Evolutionary conservation across 2,888 invertebrate species (phyloP).

Genomic region (Rhagophthalmus giganteus): DNA sequence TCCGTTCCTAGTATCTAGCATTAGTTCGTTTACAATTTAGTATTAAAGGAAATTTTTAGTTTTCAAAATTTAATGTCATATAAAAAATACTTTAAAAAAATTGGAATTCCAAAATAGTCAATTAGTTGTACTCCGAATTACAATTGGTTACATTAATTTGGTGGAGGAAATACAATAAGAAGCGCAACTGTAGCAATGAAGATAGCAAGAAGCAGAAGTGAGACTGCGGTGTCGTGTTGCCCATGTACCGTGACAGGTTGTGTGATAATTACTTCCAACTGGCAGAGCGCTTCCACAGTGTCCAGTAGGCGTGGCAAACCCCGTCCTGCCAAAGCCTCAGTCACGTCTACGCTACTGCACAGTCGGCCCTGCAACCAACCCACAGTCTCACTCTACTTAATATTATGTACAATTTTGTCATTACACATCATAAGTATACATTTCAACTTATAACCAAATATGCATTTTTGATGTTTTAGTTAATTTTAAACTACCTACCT

Average conservation of each 20-base stretch:
- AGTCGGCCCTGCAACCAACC: slow-evolving; percentile 62
- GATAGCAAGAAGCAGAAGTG: slow-evolving; percentile 54
- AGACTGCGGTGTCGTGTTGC: slow-evolving; percentile 58
- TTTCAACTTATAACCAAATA: not conserved
- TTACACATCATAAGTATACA: not conserved
- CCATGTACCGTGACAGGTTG: slow-evolving; percentile 39
- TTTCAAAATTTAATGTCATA: not conserved
- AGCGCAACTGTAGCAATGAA: slow-evolving; percentile 57
- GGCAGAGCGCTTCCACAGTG: slow-evolving; percentile 50
- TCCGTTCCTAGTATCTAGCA: not conserved
- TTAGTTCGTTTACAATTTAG: too few relatives aligned
- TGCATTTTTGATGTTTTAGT: too few relatives aligned
- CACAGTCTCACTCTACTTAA: slow-evolving; percentile 54
- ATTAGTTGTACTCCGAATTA: slow-evolving; percentile 6
- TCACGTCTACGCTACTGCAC: slow-evolving; percentile 62
- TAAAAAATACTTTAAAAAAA: not conserved
- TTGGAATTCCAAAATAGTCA: not conserved
- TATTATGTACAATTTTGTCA: not conserved
- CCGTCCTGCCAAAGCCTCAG: slow-evolving; percentile 54
- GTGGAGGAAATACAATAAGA: slow-evolving; percentile 57
- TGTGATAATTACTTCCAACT: slow-evolving; percentile 41
- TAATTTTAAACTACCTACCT: too few relatives aligned
- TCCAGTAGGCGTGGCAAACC: slow-evolving; percentile 53
- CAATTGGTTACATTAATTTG: slow-evolving; percentile 45
- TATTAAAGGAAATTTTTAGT: not conserved